These are phyloP conservation scores for Caretta caretta DNA, from an alignment of 2,113 vertebrate species.

Conservation along the genomic window DNA sequence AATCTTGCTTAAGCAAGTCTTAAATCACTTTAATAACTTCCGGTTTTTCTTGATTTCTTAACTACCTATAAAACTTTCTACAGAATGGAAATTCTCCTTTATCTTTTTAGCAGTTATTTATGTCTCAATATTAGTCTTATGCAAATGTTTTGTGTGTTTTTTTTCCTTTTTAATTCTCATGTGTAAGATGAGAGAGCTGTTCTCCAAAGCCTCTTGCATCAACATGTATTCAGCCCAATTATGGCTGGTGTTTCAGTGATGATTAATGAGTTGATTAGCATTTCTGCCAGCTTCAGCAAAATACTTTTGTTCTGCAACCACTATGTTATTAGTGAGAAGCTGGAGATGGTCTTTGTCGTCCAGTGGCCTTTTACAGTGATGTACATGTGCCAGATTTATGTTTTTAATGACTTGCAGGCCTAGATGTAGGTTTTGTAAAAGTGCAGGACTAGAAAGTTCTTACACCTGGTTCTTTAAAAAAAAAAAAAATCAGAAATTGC, in stretches of 20 bases:
- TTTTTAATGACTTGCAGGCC: not conserved
- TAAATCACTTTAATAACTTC: not conserved
- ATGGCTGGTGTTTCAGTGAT: not conserved
- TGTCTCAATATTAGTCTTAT: not conserved
- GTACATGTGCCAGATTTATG: not conserved
- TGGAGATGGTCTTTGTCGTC: not conserved
- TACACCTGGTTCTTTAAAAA: not conserved
- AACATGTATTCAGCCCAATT: not conserved
- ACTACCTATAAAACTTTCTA: not conserved
- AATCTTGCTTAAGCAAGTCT: not conserved
- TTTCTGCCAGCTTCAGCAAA: not conserved
- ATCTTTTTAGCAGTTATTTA: not conserved
- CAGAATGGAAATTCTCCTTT: not conserved
- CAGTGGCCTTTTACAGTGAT: not conserved
- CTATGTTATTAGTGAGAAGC: not conserved
- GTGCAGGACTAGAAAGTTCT: not conserved
- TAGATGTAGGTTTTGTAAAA: not conserved
- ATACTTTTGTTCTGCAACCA: accelerated
- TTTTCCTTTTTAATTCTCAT: accelerated
- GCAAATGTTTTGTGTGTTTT: not conserved
- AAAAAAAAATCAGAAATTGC: not conserved
- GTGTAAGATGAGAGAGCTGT: accelerated
- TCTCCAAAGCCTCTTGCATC: not conserved
- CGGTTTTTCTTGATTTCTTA: not conserved
- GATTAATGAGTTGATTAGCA: not conserved